Evolutionary conservation across 2,888 invertebrate genomes (phyloP), one percentile per base, ranked within the genome.

Genomic region (Punctoribates punctum): DNA sequence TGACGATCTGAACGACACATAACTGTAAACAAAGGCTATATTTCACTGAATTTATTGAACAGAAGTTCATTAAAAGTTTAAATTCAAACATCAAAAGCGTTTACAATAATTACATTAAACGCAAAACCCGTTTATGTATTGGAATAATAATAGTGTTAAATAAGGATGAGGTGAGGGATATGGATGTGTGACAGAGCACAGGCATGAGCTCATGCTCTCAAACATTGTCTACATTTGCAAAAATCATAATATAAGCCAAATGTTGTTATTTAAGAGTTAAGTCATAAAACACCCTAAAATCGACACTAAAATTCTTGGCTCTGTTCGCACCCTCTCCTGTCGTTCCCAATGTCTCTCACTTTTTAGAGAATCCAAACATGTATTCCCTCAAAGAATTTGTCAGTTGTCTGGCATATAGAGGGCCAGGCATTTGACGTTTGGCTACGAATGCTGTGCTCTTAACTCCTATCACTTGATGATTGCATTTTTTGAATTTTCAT

Each of bases 391-490:
- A 15, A 15, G 1, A 27, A 15, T 5, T 27, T 17, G 27, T 60
- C 25, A 13, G 13, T 1, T 6, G 9, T 57, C 2, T 60, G 23
- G 5, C 13, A 48, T 48, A 48, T 17, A n/a, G 51, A n/a, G n/a
- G n/a, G 20, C 8, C 34, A 20, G 20, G n/a, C 20, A 4, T 51
- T 51, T 51, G 20, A 51, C 51, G 2, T 6, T 57, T 23, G 25
- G 11, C 25, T 57, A 48, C 48, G 2, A 13, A 23, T 29, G 27
- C 60, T 3, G 60, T 60, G 60, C 60, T 4, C 51, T 51, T n/a
- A 51, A 27, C 60, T 23, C 34, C 20, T 4, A 67, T 67, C 67
- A 67, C 67, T 67, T 67, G 67, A 67, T 67, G 67, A 17, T 67
- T 34, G 13, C 60, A 25, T 27, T 60, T 57, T 60, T 67, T 67